Conservation (phyloP, 2,113 vertebrate genomes). For the Brachirus orientalis region DNA sequence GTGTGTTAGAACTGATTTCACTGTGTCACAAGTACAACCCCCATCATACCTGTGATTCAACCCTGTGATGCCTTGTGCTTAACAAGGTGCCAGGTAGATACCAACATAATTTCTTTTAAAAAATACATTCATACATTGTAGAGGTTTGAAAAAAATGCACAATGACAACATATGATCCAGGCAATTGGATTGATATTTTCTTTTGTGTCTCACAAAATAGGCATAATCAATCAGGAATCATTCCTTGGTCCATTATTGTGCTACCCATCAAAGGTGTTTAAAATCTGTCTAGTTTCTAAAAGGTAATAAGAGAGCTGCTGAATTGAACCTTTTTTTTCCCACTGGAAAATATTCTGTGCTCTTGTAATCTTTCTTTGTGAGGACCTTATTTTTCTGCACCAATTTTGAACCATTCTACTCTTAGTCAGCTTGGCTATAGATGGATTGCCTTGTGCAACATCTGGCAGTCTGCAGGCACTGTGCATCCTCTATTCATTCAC, state of each 20-base stretch:
- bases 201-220: too few species aligned
- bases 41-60: too few species aligned
- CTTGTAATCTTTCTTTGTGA: constrained; percentile 54
- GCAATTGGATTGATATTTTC: too few species aligned
- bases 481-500: constrained; percentile 62
- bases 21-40: too few species aligned
- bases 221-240: not conserved
- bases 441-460: constrained; percentile 72
- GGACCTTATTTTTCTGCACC: constrained; percentile 67
- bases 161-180: too few species aligned
- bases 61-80: too few species aligned
- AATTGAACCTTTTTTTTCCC: too few species aligned
- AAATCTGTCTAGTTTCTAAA: constrained; percentile 10
- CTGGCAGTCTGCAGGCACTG: constrained; percentile 58
- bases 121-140: too few species aligned
- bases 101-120: too few species aligned
- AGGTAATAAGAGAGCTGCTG: constrained; percentile 20
- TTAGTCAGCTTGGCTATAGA: constrained; percentile 64
- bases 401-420: constrained; percentile 71
- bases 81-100: too few species aligned
- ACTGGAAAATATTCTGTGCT: constrained; percentile 39
- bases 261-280: constrained; percentile 1
- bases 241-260: constrained; percentile 4
- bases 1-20: too few species aligned
- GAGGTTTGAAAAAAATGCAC: too few species aligned